Percentiles rank a stretch among this genome's conserved stretches.
Conservation (phyloP, 1,140 invertebrate genomes). For the Anagrus nilaparvatae region DNA sequence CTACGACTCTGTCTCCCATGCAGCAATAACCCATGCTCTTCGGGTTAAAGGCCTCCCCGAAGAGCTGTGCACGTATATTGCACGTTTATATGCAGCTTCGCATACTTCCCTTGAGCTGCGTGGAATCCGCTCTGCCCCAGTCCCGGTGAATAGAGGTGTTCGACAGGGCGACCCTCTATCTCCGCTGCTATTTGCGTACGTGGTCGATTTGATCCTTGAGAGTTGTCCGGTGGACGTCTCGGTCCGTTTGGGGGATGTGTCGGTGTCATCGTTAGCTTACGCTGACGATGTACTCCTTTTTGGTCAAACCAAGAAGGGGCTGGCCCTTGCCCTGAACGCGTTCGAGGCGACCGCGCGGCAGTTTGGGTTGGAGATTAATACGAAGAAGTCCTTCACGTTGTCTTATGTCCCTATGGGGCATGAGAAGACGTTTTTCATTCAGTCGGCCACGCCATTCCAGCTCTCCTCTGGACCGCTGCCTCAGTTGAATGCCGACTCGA, state of each 20-base stretch:
- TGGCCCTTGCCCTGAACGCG: no score
- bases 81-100: conserved; percentile 4
- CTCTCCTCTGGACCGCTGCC: background rate
- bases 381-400: no score
- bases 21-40: conserved; percentile 16
- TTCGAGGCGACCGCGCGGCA: no score
- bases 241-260: no score
- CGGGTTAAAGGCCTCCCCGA: conserved; percentile 14
- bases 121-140: background rate
- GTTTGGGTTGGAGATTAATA: conserved; percentile 24
- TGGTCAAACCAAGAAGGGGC: no score
- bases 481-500: conserved; percentile 13
- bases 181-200: conserved; percentile 15
- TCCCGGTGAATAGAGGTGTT: conserved; percentile 6
- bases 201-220: conserved; percentile 16
- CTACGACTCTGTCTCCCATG: no score
- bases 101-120: conserved; percentile 8
- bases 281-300: no score
- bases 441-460: conserved; percentile 2
- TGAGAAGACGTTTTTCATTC: no score
- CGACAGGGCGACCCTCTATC: conserved; percentile 18
- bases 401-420: no score
- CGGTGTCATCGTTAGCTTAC: no score
- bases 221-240: no score
- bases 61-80: conserved; percentile 4